A percentile compares a stretch with the other conserved stretches of the same genome.
Evolutionary conservation across 2,113 vertebrate genomes (phyloP).

Genomic region (Orientallactaga bullata): DNA sequence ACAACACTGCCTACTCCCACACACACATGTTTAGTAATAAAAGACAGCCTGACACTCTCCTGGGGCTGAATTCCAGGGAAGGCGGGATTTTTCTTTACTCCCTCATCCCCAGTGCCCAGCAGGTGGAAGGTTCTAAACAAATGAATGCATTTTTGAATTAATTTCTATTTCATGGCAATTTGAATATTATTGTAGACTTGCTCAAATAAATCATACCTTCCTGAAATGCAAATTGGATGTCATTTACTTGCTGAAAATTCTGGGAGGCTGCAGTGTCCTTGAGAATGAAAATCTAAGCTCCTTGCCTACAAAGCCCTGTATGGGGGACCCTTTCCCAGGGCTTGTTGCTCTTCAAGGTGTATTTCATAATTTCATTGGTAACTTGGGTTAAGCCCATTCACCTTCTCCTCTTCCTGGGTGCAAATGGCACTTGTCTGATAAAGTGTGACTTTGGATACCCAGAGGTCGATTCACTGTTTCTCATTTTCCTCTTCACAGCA

Average conservation of each 20-base stretch:
- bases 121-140: slow-evolving; percentile 38
- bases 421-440: background rate
- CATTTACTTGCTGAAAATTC: background rate
- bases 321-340: too few relatives aligned
- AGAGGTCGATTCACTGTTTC: background rate
- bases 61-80: background rate
- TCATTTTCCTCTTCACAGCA: background rate
- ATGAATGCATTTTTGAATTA: slow-evolving; percentile 63
- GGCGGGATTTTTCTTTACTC: background rate
- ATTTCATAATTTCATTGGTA: background rate
- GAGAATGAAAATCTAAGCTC: background rate
- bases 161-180: slow-evolving; percentile 66
- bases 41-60: background rate
- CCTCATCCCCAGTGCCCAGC: background rate
- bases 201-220: slow-evolving; percentile 64
- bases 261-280: background rate
- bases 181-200: slow-evolving; percentile 64
- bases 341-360: background rate
- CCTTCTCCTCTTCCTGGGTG: background rate
- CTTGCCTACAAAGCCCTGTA: background rate
- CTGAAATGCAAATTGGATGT: slow-evolving; percentile 51
- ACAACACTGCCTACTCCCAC: fast-evolving
- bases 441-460: background rate
- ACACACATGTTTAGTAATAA: background rate
- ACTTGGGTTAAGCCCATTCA: background rate